These are phyloP conservation scores for Lamprotornis superbus DNA, from an alignment of 2,113 vertebrate genomes.

Conservation along the genomic window DNA sequence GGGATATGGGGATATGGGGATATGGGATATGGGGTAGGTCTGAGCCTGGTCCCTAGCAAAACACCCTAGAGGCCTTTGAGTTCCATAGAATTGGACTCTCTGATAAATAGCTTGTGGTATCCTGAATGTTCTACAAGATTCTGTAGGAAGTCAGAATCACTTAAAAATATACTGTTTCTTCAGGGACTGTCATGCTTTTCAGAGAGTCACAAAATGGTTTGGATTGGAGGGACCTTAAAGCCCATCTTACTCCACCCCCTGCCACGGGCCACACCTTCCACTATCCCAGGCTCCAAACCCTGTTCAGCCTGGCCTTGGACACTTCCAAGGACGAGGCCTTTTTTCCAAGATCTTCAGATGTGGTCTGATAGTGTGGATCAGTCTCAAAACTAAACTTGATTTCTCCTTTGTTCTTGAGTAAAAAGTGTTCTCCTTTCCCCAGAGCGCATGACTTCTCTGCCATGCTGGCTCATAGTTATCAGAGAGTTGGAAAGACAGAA, in stretches of 20 bases:
- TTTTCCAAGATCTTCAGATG: neutral
- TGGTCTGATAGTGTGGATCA: neutral
- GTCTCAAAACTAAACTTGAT: neutral
- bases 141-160: neutral
- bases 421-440: neutral
- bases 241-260: accelerated
- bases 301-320: accelerated
- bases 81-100: neutral
- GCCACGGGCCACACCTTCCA: neutral
- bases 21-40: accelerated
- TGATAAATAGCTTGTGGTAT: neutral
- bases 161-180: neutral
- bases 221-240: neutral
- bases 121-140: neutral
- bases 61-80: neutral
- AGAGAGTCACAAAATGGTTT: neutral
- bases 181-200: neutral
- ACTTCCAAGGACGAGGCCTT: neutral
- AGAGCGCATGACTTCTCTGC: neutral
- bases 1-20: accelerated
- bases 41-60: neutral
- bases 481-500: neutral
- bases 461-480: accelerated
- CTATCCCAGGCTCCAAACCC: neutral
- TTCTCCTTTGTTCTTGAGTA: neutral